phyloP scores from a whole-genome alignment of 35 echinoderm and acorn worm genomes.

The Lytechinus pictus region DNA sequence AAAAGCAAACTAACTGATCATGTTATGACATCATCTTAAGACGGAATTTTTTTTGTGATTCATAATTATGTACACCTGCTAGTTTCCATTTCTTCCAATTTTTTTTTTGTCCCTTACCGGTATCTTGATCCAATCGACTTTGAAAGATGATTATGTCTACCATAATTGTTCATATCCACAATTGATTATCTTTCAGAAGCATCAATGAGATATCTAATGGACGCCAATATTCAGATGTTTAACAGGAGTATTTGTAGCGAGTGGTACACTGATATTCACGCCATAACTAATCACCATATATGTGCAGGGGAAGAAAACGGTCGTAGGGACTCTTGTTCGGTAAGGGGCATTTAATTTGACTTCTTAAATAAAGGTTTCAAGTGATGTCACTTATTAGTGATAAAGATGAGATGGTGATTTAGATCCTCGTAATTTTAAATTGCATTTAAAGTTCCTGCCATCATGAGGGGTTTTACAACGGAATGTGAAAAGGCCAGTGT shows the following conservation, averaged over 20 bases:
- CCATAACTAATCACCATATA: neutral
- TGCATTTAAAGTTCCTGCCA: neutral
- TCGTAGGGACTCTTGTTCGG: conserved; percentile 20
- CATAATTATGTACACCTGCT: too few relatives aligned
- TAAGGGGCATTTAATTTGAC: neutral
- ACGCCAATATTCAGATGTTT: conserved; percentile 5
- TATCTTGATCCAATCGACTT: too few relatives aligned
- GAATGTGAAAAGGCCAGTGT: too few relatives aligned
- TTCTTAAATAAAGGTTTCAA: neutral
- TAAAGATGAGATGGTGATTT: neutral
- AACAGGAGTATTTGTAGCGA: neutral
- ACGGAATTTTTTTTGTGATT: too few relatives aligned
- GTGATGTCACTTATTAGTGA: neutral
- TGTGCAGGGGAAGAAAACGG: conserved; percentile 27
- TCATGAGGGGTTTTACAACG: too few relatives aligned
- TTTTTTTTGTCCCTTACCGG: neutral
- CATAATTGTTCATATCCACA: too few relatives aligned
- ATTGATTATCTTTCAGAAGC: neutral
- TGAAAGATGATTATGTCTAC: too few relatives aligned
- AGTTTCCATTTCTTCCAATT: neutral
- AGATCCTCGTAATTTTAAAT: neutral
- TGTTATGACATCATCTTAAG: too few relatives aligned
- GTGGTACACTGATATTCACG: neutral
- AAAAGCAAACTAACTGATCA: too few relatives aligned
- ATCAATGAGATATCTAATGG: neutral